Evolutionary conservation across 2,113 vertebrate genomes (phyloP).

Genomic region (Peromyscus californicus): DNA sequence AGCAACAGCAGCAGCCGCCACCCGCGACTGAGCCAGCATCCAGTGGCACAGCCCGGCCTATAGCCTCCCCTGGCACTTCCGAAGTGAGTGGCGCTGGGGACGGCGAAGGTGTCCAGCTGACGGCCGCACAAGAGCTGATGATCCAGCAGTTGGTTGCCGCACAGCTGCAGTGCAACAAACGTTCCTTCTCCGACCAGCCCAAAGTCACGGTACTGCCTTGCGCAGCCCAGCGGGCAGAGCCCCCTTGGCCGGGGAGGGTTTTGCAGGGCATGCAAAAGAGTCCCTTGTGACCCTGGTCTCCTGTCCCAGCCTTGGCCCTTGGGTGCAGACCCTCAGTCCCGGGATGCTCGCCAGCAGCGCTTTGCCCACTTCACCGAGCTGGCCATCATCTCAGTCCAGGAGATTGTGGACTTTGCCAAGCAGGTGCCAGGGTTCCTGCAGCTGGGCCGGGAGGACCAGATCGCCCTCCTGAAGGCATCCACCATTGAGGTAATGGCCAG

Average conservation of each 20-base stretch:
- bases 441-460: constrained; percentile 88
- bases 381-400: constrained; percentile 89
- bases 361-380: constrained; percentile 89
- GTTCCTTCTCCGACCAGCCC: constrained; percentile 88
- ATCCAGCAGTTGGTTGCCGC: constrained; percentile 87
- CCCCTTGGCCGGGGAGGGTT: background rate
- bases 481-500: constrained; percentile 85
- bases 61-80: constrained; percentile 7
- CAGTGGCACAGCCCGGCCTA: background rate
- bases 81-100: constrained; percentile 52
- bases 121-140: constrained; percentile 86
- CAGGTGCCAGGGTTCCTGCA: constrained; percentile 88
- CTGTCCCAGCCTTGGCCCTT: constrained; percentile 86
- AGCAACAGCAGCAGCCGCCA: constrained; percentile 68
- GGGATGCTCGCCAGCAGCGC: constrained; percentile 88
- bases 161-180: constrained; percentile 89
- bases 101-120: constrained; percentile 80
- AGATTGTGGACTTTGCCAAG: constrained; percentile 89
- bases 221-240: background rate
- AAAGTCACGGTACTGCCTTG: constrained; percentile 86
- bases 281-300: background rate
- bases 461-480: constrained; percentile 87
- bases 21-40: background rate
- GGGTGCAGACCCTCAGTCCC: constrained; percentile 86
- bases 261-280: fast-evolving